These are phyloP conservation scores for Bryconaethiops microstoma DNA, from an alignment of 2,797 vertebrate genomes.

Conservation along the genomic window DNA sequence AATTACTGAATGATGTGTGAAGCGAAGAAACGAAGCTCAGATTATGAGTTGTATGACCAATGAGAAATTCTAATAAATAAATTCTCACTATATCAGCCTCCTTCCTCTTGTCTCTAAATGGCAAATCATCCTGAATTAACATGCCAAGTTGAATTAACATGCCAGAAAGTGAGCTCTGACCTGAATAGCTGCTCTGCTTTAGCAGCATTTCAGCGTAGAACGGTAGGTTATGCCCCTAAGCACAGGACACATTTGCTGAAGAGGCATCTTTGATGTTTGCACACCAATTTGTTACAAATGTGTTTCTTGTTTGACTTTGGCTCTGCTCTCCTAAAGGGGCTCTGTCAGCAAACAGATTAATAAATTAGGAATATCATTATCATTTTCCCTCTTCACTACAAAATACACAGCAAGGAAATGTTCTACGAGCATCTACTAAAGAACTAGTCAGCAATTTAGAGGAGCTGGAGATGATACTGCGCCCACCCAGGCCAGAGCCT, in stretches of 20 bases:
- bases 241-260: conserved; percentile 41
- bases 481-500: neutral
- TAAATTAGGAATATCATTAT: conserved; percentile 53
- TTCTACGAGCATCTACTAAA: conserved; percentile 12
- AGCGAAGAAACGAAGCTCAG: conserved; percentile 12
- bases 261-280: conserved; percentile 50
- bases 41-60: conserved; percentile 26
- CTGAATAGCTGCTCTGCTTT: conserved; percentile 30
- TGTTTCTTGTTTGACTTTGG: conserved; percentile 39
- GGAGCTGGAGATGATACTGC: neutral
- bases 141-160: conserved; percentile 41
- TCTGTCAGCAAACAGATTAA: conserved; percentile 53
- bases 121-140: conserved; percentile 39
- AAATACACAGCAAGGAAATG: conserved; percentile 32
- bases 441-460: conserved; percentile 33
- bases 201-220: conserved; percentile 12
- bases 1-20: conserved; percentile 21
- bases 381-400: conserved; percentile 19
- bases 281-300: conserved; percentile 51
- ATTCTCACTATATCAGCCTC: neutral
- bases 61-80: conserved; percentile 1
- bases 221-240: conserved; percentile 29
- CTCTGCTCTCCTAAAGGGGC: conserved; percentile 39
- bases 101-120: conserved; percentile 16
- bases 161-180: conserved; percentile 20